Conservation (phyloP, 2,888 invertebrate species). For the Leucophora obtusa region DNA sequence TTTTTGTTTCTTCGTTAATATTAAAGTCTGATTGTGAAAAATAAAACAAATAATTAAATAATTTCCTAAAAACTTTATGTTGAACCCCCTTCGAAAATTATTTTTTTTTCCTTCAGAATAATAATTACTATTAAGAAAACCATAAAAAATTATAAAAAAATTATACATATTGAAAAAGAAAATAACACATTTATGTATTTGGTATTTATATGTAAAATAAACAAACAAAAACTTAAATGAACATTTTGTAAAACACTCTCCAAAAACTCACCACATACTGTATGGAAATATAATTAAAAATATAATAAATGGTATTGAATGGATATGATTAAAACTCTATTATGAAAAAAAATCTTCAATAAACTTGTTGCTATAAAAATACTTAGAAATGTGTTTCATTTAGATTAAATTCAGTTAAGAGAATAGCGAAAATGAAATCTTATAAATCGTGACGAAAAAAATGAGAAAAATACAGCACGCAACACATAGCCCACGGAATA, state of each 20-base stretch:
- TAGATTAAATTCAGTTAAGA: not conserved
- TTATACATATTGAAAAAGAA: constrained; percentile 56
- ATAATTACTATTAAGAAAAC: constrained; percentile 59
- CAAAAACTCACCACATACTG: constrained; percentile 64
- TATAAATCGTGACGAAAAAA: too few relatives aligned
- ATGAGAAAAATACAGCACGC: too few relatives aligned
- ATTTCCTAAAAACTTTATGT: constrained; percentile 68
- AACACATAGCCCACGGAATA: too few relatives aligned
- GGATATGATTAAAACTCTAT: constrained; percentile 59
- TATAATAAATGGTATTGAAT: constrained; percentile 62
- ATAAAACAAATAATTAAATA: constrained; percentile 69
- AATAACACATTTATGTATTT: constrained; percentile 64
- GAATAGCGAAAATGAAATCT: too few relatives aligned
- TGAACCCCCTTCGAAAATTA: constrained; percentile 48
- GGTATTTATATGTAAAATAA: constrained; percentile 61
- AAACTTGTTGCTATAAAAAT: constrained; percentile 75
- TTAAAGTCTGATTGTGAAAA: constrained; percentile 66
- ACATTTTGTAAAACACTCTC: constrained; percentile 62
- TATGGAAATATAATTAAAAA: constrained; percentile 58
- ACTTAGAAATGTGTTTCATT: constrained; percentile 50
- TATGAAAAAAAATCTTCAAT: constrained; percentile 70
- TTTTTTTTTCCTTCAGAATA: not conserved
- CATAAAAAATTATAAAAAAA: constrained; percentile 50
- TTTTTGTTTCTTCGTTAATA: constrained; percentile 69
- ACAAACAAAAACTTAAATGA: constrained; percentile 72